Evolutionary conservation across 2,113 vertebrate genomes (phyloP), one percentile per base, ranked within the genome.

Genomic region (Ariopsis seemanni): DNA sequence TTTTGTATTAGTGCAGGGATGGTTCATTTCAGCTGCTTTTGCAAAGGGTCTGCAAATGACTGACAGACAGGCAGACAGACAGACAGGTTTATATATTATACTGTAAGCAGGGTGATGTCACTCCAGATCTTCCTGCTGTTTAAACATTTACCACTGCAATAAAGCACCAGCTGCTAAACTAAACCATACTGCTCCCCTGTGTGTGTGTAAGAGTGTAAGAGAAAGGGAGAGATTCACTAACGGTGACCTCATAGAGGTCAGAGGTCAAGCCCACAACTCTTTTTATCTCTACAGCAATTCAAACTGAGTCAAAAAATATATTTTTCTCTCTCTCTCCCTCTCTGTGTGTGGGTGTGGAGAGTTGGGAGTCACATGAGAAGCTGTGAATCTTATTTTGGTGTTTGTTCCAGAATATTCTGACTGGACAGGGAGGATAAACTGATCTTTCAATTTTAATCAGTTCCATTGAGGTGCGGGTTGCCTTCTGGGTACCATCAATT

Each of bases 301-400:
- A 65, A 57, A 77, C 50, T 62, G 34, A 58, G 20, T 83, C 25
- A 18, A 48, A 87, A 84, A 67, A 67, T 77, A 67, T 77, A 42
- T 83, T 87, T 62, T 58, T 65, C 90, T 92, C 88, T 90, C 90
- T 88, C 89, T 88, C 11, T 69, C 25, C 34, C 15, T 57, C 10
- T 85, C 27, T 71, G 17, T 34, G 18, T 85, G 67, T 34, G 67
- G 55, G 48, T n/a, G 17, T 11, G 25, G 25, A 69, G 25, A 48
- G 18, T 22, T 53, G 50, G 60, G 4, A 27, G 50, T 86, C 63
- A 72, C 34, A 62, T 62, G 79, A 82, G 9, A 50, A 62, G 86
- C 77, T 72, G 63, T 42, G 42, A 42, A 86, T 55, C 42, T 77
- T 50, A 87, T 75, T 74, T 74, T 87, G 60, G 25, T 17, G 63